A percentile compares a stretch with the other conserved stretches of the same genome.
Conservation (phyloP, 2,797 vertebrate species). For the Clarias platycephalus region DNA sequence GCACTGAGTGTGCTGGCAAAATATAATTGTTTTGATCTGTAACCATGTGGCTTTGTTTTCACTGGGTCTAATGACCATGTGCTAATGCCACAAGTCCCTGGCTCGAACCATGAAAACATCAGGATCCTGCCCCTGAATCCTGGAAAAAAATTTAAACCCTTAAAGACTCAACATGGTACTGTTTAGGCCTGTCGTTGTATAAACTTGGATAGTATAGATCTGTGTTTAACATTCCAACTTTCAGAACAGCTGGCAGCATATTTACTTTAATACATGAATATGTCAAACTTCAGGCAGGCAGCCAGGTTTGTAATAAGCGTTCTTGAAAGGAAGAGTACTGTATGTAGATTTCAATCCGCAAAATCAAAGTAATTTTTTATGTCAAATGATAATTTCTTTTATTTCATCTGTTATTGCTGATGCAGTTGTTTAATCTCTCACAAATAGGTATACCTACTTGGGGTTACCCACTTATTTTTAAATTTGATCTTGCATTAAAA, state of each 20-base stretch:
- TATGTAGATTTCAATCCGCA: background rate
- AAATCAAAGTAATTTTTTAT: background rate
- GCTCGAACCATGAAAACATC: conserved; percentile 29
- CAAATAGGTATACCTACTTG: background rate
- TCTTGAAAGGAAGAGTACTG: background rate
- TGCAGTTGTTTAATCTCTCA: background rate
- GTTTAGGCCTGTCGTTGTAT: background rate
- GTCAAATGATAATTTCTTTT: background rate
- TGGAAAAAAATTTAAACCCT: conserved; percentile 11
- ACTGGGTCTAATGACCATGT: conserved; percentile 17
- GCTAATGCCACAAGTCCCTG: conserved; percentile 2
- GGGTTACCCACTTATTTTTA: background rate
- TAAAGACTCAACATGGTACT: background rate
- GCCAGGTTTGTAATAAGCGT: background rate
- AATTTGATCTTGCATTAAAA: background rate
- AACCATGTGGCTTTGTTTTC: conserved; percentile 31
- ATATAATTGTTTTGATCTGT: conserved; percentile 20
- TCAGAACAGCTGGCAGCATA: background rate
- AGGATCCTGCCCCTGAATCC: conserved; percentile 15
- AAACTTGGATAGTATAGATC: background rate
- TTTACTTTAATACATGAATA: conserved; percentile 1
- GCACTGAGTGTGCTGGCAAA: conserved; percentile 1
- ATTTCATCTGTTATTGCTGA: too few relatives aligned
- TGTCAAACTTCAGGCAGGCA: background rate
- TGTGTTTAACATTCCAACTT: background rate